A percentile compares a stretch with the other conserved stretches of the same genome.
Conservation (phyloP, 1,140 invertebrate species). For the Drosophila orosa region DNA sequence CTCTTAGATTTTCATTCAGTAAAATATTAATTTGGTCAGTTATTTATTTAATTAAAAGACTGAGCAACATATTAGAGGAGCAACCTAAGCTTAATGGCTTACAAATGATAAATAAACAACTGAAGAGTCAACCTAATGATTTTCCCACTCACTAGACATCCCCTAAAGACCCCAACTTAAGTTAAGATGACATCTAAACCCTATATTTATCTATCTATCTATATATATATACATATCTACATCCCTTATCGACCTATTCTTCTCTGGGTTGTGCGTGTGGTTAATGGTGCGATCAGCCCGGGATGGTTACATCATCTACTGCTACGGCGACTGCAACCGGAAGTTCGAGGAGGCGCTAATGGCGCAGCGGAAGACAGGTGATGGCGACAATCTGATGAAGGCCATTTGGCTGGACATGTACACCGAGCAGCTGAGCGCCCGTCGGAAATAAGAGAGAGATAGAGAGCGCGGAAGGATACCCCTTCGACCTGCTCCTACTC, state of each 20-base stretch:
- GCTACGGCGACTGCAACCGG: conserved; percentile 84
- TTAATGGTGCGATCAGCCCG: conserved; percentile 59
- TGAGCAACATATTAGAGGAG: not conserved
- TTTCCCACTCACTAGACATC: not conserved
- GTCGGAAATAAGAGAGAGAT: no score
- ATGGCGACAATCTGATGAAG: conserved; percentile 84
- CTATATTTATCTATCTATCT: conserved; percentile 2
- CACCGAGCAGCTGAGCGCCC: conserved; percentile 80
- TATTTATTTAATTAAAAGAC: not conserved
- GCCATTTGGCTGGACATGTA: conserved; percentile 84
- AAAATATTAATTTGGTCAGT: not conserved
- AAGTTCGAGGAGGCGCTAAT: conserved; percentile 83
- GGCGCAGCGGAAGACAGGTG: conserved; percentile 83
- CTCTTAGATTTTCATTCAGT: not conserved
- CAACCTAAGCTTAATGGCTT: not conserved
- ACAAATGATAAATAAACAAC: not conserved
- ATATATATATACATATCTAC: conserved; percentile 3
- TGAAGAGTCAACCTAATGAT: not conserved
- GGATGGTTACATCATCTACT: conserved; percentile 84
- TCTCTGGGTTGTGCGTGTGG: conserved; percentile 37
- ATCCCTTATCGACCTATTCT: conserved; percentile 24
- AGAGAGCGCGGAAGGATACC: conserved; percentile 16
- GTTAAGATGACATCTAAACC: not conserved
- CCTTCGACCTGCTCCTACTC: not conserved
- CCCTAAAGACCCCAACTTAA: not conserved